Conservation (phyloP, 2,888 invertebrate genomes). For the Drosophila cognata region DNA sequence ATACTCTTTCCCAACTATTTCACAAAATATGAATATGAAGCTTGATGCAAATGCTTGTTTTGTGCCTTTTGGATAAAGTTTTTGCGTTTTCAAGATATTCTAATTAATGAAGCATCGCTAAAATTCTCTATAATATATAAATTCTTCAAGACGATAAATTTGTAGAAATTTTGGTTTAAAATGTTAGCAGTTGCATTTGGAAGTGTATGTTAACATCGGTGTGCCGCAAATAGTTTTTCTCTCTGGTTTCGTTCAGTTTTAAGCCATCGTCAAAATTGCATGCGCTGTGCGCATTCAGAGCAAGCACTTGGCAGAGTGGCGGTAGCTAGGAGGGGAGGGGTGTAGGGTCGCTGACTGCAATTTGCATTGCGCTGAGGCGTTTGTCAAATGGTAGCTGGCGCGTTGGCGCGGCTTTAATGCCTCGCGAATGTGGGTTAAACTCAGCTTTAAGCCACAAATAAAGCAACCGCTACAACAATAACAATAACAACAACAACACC, state of each 20-base stretch:
- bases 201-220: not conserved
- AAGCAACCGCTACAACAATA: slow-evolving; percentile 17
- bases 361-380: slow-evolving; percentile 72
- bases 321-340: not conserved
- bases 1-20: not conserved
- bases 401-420: slow-evolving; percentile 13
- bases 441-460: slow-evolving; percentile 55
- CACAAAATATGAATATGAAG: not conserved
- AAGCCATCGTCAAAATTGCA: slow-evolving; percentile 55
- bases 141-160: too few relatives aligned
- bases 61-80: not conserved
- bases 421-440: slow-evolving; percentile 67
- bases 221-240: not conserved
- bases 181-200: not conserved
- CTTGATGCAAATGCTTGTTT: not conserved
- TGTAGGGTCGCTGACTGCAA: slow-evolving; percentile 27
- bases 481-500: slow-evolving; percentile 20
- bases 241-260: slow-evolving; percentile 10
- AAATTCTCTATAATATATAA: not conserved
- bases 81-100: not conserved
- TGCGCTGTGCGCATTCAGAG: slow-evolving; percentile 57
- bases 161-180: not conserved
- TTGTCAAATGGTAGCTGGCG: slow-evolving; percentile 63
- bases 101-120: too few relatives aligned
- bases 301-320: slow-evolving; percentile 5